phyloP scores from a whole-genome alignment of 2,113 vertebrate genomes.

The Grus americana region DNA sequence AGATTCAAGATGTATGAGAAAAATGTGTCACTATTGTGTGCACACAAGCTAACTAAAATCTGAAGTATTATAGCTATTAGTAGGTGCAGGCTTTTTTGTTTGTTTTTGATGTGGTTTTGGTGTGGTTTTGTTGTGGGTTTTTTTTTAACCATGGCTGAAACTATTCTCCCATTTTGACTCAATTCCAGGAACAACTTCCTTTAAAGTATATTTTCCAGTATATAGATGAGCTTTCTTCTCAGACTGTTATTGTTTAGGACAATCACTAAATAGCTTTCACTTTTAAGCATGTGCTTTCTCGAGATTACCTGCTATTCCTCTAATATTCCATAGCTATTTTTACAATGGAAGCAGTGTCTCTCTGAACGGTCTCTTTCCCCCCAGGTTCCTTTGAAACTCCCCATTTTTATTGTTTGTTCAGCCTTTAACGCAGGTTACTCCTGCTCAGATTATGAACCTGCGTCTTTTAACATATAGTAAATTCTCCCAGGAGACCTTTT shows the following conservation, averaged over 20 bases:
- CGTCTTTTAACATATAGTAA: neutral
- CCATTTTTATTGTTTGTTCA: neutral
- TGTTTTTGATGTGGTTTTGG: neutral
- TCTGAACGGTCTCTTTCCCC: rapidly evolving
- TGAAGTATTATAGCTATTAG: neutral
- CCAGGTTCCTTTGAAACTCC: neutral
- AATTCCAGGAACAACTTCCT: neutral
- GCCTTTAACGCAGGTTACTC: neutral
- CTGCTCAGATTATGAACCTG: neutral
- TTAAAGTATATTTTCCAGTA: neutral
- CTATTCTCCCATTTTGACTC: neutral
- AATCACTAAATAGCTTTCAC: neutral
- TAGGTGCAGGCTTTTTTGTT: neutral
- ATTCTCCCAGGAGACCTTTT: conserved; percentile 7
- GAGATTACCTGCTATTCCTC: neutral
- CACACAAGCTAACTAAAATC: neutral
- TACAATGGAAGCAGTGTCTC: neutral
- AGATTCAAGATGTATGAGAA: neutral
- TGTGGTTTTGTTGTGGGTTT: too few species aligned
- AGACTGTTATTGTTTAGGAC: neutral
- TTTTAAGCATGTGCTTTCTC: neutral
- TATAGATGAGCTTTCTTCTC: neutral
- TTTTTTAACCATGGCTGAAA: neutral
- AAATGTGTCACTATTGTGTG: neutral
- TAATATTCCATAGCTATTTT: neutral